These are phyloP conservation scores for Apis laboriosa DNA, from an alignment of 1,140 invertebrate species.

Conservation along the genomic window DNA sequence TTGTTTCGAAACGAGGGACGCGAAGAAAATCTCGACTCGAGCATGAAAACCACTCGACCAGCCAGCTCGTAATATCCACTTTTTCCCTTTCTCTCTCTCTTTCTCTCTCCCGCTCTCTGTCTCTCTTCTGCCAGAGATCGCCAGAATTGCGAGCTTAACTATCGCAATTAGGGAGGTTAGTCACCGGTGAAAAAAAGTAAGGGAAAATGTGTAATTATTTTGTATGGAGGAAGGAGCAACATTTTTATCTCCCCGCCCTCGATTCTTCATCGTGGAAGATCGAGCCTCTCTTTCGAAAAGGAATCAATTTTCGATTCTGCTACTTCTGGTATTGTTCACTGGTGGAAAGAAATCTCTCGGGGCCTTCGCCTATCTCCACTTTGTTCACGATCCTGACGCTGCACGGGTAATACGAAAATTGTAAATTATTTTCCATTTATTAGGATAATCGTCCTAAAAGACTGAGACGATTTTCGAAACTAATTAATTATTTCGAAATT, in stretches of 20 bases:
- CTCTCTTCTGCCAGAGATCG: not conserved
- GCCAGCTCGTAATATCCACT: not conserved
- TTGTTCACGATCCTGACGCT: too few species aligned
- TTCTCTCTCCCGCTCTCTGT: too few species aligned
- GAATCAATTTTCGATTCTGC: not conserved
- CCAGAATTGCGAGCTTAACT: constrained; percentile 10
- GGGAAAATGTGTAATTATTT: constrained; percentile 23
- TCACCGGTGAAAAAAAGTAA: not conserved
- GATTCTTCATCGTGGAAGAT: not conserved
- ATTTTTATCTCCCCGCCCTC: not conserved
- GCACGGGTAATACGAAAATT: too few species aligned
- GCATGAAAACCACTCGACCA: constrained; percentile 4
- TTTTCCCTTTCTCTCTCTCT: too few species aligned
- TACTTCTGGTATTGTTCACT: too few species aligned
- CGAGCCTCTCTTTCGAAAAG: not conserved
- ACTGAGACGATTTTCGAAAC: too few species aligned
- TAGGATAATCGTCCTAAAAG: too few species aligned
- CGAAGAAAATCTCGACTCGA: not conserved
- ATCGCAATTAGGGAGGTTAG: constrained; percentile 12
- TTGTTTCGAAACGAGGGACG: not conserved
- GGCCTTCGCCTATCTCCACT: too few species aligned
- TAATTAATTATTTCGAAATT: too few species aligned
- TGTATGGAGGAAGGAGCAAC: not conserved
- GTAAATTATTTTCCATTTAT: too few species aligned
- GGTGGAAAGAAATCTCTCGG: too few species aligned